Conservation (phyloP, 1,140 invertebrate species). For the Centruroides vittatus region DNA sequence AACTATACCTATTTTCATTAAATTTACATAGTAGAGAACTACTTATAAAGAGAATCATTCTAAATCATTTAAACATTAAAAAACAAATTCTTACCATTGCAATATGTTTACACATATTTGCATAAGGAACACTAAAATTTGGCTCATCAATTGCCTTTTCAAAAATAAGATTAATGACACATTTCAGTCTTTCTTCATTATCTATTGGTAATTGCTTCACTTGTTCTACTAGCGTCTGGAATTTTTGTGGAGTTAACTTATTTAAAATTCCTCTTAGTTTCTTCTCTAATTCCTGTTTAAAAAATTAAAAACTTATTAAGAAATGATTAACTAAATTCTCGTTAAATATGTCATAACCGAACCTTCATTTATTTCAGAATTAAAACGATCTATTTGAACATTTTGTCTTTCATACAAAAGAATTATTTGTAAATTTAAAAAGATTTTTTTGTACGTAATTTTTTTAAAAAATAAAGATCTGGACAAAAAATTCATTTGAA, state of each 20-base stretch:
- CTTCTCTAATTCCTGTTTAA: conserved; percentile 51
- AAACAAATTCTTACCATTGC: conserved; percentile 1
- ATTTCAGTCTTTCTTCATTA: conserved; percentile 56
- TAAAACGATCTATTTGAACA: too few species aligned
- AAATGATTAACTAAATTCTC: too few species aligned
- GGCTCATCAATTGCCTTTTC: conserved; percentile 92
- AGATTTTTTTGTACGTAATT: too few species aligned
- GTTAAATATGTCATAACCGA: too few species aligned
- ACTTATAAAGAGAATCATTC: background rate
- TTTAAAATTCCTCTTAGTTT: conserved; percentile 78
- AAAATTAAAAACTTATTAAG: too few species aligned
- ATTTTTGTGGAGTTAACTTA: conserved; percentile 88
- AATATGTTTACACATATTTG: conserved; percentile 46
- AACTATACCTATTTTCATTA: too few species aligned
- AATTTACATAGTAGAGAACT: too few species aligned
- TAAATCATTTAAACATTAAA: background rate
- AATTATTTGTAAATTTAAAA: too few species aligned
- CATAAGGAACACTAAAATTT: conserved; percentile 78
- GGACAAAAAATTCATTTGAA: too few species aligned
- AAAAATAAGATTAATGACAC: conserved; percentile 80
- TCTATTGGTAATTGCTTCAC: conserved; percentile 66
- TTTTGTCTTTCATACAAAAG: too few species aligned
- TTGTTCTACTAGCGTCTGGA: conserved; percentile 61
- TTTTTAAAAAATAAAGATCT: too few species aligned
- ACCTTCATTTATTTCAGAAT: too few species aligned